A percentile compares a stretch with the other conserved stretches of the same genome.
Evolutionary conservation across 2,113 vertebrate species (phyloP).

Genomic region (Callorhinus ursinus): DNA sequence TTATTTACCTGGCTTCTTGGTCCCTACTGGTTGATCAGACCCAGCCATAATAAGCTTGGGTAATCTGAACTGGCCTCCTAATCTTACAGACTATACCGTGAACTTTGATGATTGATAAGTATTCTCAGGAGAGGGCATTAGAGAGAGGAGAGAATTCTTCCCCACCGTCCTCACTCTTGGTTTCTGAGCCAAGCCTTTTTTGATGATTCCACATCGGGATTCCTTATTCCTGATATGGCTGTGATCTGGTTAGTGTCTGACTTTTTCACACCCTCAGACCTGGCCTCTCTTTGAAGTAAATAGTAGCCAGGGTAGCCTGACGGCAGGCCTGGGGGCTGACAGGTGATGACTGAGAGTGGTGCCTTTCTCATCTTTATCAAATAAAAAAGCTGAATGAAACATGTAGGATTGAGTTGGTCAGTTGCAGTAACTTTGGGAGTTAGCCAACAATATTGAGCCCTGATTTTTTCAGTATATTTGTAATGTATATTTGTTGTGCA

Average conservation of each 20-base stretch:
- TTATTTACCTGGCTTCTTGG: neutral
- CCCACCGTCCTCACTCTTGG: neutral
- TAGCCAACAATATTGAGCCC: neutral
- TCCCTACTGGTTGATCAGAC: neutral
- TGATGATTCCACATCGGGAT: neutral
- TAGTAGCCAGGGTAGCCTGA: neutral
- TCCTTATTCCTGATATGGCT: neutral
- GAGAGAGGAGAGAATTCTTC: neutral
- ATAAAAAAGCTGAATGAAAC: conserved; percentile 27
- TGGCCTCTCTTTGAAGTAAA: neutral
- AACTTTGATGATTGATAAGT: neutral
- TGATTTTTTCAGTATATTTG: neutral
- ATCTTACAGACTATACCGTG: neutral
- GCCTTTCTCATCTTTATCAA: neutral
- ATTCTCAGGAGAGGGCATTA: neutral
- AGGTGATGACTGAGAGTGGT: neutral
- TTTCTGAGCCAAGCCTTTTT: neutral
- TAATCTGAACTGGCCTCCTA: neutral
- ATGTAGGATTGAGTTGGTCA: neutral
- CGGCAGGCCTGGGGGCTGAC: neutral
- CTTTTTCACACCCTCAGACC: neutral
- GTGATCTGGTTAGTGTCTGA: neutral
- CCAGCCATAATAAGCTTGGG: neutral
- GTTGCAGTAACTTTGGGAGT: neutral
- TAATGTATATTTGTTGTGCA: neutral